Percentiles rank a stretch among this genome's conserved stretches.
Evolutionary conservation across 1,140 invertebrate genomes (phyloP).

Genomic region (Spodoptera frugiperda): DNA sequence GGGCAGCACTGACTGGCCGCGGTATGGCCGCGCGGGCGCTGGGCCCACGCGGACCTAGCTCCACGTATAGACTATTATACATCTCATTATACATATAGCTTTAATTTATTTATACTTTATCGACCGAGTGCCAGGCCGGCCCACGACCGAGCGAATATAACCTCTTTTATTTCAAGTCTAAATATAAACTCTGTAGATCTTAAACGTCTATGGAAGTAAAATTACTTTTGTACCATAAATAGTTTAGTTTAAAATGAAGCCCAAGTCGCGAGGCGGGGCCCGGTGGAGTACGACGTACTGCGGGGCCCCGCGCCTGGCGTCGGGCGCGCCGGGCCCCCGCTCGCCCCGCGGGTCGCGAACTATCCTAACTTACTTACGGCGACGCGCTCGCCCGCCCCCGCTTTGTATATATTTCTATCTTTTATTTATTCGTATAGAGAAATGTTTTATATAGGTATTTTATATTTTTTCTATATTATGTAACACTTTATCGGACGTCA

Average conservation of each 20-base stretch:
- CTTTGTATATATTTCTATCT: conserved; percentile 73
- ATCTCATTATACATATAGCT: conserved; percentile 68
- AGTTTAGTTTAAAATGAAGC: conserved; percentile 80
- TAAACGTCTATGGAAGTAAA: conserved; percentile 83
- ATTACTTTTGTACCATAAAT: conserved; percentile 84
- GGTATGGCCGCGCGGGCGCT: conserved; percentile 61
- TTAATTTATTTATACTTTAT: conserved; percentile 60
- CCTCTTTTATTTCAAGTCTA: conserved; percentile 70
- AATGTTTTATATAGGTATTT: conserved; percentile 77
- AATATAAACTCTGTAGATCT: conserved; percentile 84
- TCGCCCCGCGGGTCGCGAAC: conserved; percentile 24
- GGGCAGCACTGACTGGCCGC: conserved; percentile 66
- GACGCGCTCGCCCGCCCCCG: conserved; percentile 68
- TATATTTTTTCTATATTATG: conserved; percentile 74
- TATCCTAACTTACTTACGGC: conserved; percentile 67
- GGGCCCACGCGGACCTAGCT: conserved; percentile 69
- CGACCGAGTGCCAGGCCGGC: conserved; percentile 56
- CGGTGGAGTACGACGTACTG: conserved; percentile 23
- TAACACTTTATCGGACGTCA: conserved; percentile 80
- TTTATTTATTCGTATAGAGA: conserved; percentile 76
- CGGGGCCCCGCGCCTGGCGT: neutral
- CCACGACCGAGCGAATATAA: conserved; percentile 60
- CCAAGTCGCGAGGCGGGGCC: conserved; percentile 53
- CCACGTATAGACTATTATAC: conserved; percentile 70
- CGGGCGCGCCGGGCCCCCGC: conserved; percentile 24